Evolutionary conservation across 1,140 invertebrate genomes (phyloP).

Genomic region (Amyelois transitella): DNA sequence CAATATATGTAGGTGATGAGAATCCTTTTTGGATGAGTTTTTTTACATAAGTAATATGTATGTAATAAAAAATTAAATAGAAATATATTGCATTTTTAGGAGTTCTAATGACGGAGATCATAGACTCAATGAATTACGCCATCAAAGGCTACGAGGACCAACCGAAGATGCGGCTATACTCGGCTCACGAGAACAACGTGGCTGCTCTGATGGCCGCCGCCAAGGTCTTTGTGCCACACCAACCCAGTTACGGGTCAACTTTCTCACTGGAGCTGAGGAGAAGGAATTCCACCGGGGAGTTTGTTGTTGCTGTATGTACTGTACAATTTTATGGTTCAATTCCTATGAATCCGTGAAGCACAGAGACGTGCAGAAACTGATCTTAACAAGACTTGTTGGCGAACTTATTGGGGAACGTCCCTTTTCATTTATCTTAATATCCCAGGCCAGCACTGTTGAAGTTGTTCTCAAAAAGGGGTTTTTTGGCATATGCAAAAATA

Average conservation of each 20-base stretch:
- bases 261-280: constrained; percentile 58
- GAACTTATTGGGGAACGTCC: no score
- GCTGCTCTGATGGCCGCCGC: constrained; percentile 78
- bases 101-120: constrained; percentile 73
- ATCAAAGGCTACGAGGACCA: constrained; percentile 42
- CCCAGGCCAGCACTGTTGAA: no score
- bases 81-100: constrained; percentile 39
- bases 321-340: no score
- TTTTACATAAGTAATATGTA: neutral
- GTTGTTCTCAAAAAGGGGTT: no score
- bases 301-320: constrained; percentile 43
- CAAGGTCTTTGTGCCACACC: constrained; percentile 76
- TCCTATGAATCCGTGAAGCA: no score
- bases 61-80: neutral
- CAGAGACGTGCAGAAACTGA: no score
- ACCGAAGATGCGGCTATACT: constrained; percentile 76
- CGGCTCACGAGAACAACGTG: constrained; percentile 83
- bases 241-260: constrained; percentile 74
- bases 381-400: no score
- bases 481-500: no score
- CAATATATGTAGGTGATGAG: no score
- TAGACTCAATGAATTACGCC: constrained; percentile 62
- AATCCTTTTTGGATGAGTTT: neutral
- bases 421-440: no score
- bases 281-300: constrained; percentile 26